Conservation (phyloP, 1,140 invertebrate species). For the Grapholita molesta region DNA sequence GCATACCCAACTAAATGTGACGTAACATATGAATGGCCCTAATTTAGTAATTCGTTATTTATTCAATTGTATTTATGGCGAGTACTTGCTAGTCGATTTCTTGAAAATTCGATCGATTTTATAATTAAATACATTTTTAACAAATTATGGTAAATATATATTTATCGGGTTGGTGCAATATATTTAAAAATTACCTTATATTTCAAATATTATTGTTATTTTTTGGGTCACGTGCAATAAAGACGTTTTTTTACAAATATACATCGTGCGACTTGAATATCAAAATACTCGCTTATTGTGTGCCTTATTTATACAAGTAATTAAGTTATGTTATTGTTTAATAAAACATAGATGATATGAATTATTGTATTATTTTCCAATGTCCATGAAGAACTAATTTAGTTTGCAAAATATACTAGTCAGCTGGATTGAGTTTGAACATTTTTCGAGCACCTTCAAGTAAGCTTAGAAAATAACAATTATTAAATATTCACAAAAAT, state of each 20-base stretch:
- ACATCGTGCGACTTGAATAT: background rate
- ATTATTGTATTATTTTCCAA: background rate
- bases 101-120: background rate
- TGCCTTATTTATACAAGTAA: constrained; percentile 15
- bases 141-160: background rate
- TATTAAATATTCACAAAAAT: no score
- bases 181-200: background rate
- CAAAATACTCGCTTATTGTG: background rate
- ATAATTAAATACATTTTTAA: background rate
- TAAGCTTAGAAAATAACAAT: no score
- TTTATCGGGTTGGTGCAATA: background rate
- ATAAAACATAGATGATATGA: constrained; percentile 3
- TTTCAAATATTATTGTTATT: background rate
- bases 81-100: constrained; percentile 8
- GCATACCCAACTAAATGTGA: no score
- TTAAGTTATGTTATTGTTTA: constrained; percentile 13
- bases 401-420: no score
- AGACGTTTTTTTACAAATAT: background rate
- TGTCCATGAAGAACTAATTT: no score
- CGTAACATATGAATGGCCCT: no score
- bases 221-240: constrained; percentile 1
- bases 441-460: no score
- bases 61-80: background rate
- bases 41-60: background rate
- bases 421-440: no score